phyloP scores from a whole-genome alignment of 2,888 invertebrate species.

The Halocaridina rubra region DNA sequence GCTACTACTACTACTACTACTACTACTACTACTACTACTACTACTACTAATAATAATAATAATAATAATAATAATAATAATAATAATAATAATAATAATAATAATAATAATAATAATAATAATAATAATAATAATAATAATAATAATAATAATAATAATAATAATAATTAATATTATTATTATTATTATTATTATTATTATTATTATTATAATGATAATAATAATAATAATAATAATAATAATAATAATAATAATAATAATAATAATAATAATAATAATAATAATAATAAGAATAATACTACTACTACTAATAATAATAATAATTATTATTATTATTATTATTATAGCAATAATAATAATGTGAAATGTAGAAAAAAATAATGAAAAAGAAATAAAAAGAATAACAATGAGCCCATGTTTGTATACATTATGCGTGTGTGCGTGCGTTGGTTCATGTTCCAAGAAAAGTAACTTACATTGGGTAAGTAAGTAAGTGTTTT shows the following conservation, averaged over 20 bases:
- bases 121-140: background rate
- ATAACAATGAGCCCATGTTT: too few species aligned
- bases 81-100: background rate
- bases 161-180: background rate
- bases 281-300: too few species aligned
- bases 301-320: too few species aligned
- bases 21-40: background rate
- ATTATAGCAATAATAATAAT: too few species aligned
- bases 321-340: too few species aligned
- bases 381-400: too few species aligned
- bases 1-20: background rate
- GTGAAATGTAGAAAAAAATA: too few species aligned
- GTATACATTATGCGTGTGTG: too few species aligned
- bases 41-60: background rate
- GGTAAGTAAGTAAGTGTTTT: background rate
- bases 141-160: background rate
- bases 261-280: too few species aligned
- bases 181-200: background rate
- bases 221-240: background rate
- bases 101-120: background rate
- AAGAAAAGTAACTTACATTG: background rate
- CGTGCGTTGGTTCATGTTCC: background rate
- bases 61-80: background rate
- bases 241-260: background rate
- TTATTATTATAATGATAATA: background rate